These are phyloP conservation scores for Oxyura jamaicensis DNA, from an alignment of 2,113 vertebrate species.

Conservation along the genomic window DNA sequence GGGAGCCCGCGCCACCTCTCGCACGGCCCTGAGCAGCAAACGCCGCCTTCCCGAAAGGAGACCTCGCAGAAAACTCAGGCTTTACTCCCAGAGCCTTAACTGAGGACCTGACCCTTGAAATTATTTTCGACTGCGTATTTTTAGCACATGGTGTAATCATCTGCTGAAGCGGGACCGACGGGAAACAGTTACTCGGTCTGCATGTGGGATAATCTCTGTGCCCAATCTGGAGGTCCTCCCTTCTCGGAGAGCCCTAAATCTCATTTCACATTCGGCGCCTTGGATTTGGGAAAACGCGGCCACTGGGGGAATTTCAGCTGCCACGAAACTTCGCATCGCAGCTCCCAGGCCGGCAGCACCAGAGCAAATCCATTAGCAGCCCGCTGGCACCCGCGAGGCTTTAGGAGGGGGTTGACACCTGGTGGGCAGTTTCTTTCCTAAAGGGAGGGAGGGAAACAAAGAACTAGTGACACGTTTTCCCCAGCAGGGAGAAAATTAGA, in stretches of 20 bases:
- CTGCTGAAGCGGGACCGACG: background rate
- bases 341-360: background rate
- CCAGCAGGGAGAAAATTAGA: accelerated
- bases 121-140: background rate
- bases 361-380: conserved; percentile 49
- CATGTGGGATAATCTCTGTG: background rate
- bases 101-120: background rate
- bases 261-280: conserved; percentile 33
- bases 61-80: background rate
- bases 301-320: conserved; percentile 48
- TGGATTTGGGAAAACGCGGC: conserved; percentile 4
- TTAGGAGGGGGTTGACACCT: background rate
- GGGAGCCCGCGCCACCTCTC: background rate
- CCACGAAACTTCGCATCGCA: conserved; percentile 26
- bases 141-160: background rate
- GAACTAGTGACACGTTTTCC: background rate
- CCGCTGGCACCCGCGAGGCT: background rate
- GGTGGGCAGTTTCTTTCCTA: background rate
- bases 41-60: background rate
- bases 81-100: background rate
- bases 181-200: background rate
- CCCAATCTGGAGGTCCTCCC: background rate
- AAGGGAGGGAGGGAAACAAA: background rate
- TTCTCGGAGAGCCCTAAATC: background rate
- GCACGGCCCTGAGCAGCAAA: background rate